Conservation (phyloP, 2,888 invertebrate genomes). For the Xylophagus ater region DNA sequence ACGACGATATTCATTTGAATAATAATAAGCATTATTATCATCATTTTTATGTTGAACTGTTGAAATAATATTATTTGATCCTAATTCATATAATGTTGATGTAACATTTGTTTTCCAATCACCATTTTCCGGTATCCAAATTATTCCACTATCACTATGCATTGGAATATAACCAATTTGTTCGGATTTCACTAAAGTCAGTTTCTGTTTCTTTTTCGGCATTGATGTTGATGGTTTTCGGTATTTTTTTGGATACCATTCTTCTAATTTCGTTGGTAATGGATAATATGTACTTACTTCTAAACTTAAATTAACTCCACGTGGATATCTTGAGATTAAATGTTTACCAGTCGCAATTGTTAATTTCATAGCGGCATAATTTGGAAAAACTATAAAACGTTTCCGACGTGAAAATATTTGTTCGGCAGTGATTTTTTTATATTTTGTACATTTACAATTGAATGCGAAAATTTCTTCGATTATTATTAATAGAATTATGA, state of each 20-base stretch:
- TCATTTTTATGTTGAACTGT: no score
- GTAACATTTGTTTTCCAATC: slow-evolving; percentile 1
- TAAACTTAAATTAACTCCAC: slow-evolving; percentile 23
- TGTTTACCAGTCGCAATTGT: slow-evolving; percentile 27
- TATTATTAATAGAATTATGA: no score
- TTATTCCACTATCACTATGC: slow-evolving; percentile 9
- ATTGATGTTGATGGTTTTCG: slow-evolving; percentile 24
- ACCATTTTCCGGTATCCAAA: slow-evolving; percentile 5
- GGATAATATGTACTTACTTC: slow-evolving; percentile 31
- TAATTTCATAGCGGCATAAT: slow-evolving; percentile 29
- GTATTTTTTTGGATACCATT: slow-evolving; percentile 30
- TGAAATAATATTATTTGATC: no score
- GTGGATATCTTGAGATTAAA: slow-evolving; percentile 25
- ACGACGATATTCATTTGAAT: no score
- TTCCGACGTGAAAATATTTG: slow-evolving; percentile 29
- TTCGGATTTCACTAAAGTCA: background rate
- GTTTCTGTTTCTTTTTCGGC: slow-evolving; percentile 10
- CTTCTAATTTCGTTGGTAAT: slow-evolving; percentile 25
- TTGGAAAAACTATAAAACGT: slow-evolving; percentile 30
- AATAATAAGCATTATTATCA: no score
- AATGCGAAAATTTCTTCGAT: no score
- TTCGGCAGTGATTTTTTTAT: no score
- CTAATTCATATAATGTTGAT: no score
- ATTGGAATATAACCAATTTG: slow-evolving; percentile 3
- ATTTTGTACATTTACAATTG: no score